phyloP scores from a whole-genome alignment of 2,888 invertebrate genomes.

The Glaucopsyche alexis region DNA sequence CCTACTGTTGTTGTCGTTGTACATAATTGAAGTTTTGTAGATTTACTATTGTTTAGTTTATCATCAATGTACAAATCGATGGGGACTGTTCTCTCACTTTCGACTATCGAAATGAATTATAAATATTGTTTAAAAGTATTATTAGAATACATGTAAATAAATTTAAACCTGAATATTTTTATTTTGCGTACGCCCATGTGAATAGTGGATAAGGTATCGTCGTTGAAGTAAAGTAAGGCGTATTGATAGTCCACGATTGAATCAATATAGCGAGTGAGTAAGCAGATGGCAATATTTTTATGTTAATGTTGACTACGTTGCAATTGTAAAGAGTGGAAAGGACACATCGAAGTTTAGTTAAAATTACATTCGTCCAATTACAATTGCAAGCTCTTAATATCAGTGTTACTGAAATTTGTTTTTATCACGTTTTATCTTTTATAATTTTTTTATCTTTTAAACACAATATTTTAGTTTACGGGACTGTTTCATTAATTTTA shows the following conservation, averaged over 20 bases:
- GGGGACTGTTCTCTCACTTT: constrained; percentile 62
- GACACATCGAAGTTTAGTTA: constrained; percentile 21
- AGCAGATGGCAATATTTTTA: constrained; percentile 29
- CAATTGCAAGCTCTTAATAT: background rate
- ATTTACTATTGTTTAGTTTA: constrained; percentile 74
- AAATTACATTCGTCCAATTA: constrained; percentile 13
- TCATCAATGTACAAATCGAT: constrained; percentile 74
- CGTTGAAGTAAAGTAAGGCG: background rate
- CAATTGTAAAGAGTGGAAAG: constrained; percentile 16
- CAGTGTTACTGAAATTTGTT: background rate
- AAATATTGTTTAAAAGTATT: constrained; percentile 79
- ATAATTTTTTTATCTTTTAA: background rate
- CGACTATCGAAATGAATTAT: constrained; percentile 62
- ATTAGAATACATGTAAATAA: constrained; percentile 76
- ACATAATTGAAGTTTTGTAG: constrained; percentile 74
- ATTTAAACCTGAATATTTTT: constrained; percentile 64
- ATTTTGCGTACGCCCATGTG: constrained; percentile 44
- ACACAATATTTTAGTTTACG: background rate
- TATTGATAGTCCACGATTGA: constrained; percentile 10
- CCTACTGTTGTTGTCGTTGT: constrained; percentile 74
- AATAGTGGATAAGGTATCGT: constrained; percentile 25
- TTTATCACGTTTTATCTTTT: background rate
- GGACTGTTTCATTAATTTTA: background rate
- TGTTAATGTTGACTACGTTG: constrained; percentile 23
- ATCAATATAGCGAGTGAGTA: constrained; percentile 3